A percentile compares a stretch with the other conserved stretches of the same genome.
Evolutionary conservation across 2,888 invertebrate species (phyloP).

Genomic region (Apamea sordens): DNA sequence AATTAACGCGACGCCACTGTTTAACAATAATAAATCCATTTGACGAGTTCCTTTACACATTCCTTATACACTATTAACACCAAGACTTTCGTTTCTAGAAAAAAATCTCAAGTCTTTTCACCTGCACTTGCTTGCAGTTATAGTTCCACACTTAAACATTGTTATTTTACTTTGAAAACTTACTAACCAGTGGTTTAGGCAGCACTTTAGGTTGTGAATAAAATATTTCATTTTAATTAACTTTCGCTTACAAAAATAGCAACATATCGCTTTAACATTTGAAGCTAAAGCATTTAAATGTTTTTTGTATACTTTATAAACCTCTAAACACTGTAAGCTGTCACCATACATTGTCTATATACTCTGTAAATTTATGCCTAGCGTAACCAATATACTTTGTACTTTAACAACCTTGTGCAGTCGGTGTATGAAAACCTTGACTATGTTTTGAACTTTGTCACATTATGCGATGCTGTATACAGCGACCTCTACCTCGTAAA

Average conservation of each 20-base stretch:
- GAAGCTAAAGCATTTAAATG: constrained; percentile 29
- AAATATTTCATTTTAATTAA: constrained; percentile 38
- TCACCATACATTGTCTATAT: constrained; percentile 13
- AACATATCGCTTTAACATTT: constrained; percentile 32
- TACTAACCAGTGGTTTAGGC: constrained; percentile 34
- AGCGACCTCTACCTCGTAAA: background rate
- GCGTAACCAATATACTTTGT: constrained; percentile 54
- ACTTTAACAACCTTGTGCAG: constrained; percentile 46
- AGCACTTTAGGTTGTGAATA: constrained; percentile 24
- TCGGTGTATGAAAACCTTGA: constrained; percentile 2
- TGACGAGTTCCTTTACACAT: constrained; percentile 23
- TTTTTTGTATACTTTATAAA: constrained; percentile 13
- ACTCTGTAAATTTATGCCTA: constrained; percentile 36
- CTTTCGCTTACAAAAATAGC: constrained; percentile 53
- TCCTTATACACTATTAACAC: constrained; percentile 56
- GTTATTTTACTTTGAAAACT: constrained; percentile 17
- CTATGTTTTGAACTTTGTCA: background rate
- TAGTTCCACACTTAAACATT: constrained; percentile 37
- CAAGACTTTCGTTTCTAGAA: constrained; percentile 43
- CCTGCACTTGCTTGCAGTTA: constrained; percentile 32
- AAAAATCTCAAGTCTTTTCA: constrained; percentile 36
- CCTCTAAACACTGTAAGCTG: constrained; percentile 30
- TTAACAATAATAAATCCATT: constrained; percentile 25
- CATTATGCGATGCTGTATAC: background rate
- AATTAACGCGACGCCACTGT: constrained; percentile 1